These are phyloP conservation scores for Hemiscyllium ocellatum DNA, from an alignment of 2,113 vertebrate genomes.

Conservation along the genomic window DNA sequence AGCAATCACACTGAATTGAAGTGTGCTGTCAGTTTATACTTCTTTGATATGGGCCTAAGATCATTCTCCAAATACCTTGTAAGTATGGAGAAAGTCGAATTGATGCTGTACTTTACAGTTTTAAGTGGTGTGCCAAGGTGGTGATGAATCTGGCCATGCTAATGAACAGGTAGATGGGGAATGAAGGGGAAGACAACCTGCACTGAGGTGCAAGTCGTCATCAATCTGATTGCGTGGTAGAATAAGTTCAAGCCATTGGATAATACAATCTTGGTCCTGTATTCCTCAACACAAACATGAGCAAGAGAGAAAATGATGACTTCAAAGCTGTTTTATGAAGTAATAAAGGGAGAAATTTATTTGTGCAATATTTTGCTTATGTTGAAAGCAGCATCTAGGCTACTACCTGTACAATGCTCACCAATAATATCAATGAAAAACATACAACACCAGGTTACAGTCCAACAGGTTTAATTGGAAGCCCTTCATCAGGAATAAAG, in stretches of 20 bases:
- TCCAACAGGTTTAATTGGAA: no score
- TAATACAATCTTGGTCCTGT: not conserved
- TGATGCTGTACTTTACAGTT: not conserved
- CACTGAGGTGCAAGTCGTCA: not conserved
- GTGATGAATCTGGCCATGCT: no score
- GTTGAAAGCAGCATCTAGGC: not conserved
- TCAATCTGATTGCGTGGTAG: not conserved
- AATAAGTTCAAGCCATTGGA: not conserved
- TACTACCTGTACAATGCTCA: not conserved
- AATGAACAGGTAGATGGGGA: not conserved
- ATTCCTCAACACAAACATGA: not conserved
- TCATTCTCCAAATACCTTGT: not conserved
- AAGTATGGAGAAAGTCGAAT: not conserved
- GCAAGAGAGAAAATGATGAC: not conserved
- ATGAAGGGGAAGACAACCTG: no score
- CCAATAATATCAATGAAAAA: not conserved
- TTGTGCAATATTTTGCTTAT: not conserved
- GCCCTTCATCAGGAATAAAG: no score
- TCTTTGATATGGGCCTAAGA: not conserved
- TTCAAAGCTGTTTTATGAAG: not conserved
- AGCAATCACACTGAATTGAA: not conserved
- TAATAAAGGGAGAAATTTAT: not conserved
- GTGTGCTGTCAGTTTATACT: not conserved
- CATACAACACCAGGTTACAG: no score
- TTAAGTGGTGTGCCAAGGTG: no score